Percentiles rank a stretch among this genome's conserved stretches.
Conservation (phyloP, 2,797 vertebrate genomes). For the Cuniculus paca region DNA sequence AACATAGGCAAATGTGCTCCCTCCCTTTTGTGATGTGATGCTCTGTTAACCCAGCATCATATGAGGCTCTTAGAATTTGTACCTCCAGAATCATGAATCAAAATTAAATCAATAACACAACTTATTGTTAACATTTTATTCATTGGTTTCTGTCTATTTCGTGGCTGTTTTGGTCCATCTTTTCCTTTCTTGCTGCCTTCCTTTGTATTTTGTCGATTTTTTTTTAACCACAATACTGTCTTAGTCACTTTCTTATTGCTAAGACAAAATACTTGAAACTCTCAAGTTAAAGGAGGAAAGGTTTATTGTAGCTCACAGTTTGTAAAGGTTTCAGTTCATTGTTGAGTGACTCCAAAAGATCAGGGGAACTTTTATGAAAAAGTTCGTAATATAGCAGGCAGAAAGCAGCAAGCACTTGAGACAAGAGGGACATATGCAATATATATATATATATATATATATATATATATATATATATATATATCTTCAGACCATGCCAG, state of each 20-base stretch:
- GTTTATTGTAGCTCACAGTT: neutral
- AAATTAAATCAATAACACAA: neutral
- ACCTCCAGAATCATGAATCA: neutral
- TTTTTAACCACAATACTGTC: neutral
- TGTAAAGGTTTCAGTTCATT: neutral
- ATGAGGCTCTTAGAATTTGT: neutral
- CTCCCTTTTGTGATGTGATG: neutral
- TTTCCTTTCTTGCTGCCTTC: neutral
- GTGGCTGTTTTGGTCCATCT: neutral
- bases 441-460: too few species aligned
- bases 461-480: too few species aligned
- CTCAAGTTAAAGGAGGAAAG: neutral
- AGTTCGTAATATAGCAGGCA: neutral
- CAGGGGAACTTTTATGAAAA: neutral
- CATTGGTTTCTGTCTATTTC: neutral
- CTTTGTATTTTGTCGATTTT: neutral
- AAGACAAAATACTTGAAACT: neutral
- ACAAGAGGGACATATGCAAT: neutral
- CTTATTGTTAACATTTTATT: neutral
- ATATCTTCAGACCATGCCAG: neutral
- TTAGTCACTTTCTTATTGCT: neutral
- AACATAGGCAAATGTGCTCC: neutral
- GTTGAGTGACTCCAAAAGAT: neutral
- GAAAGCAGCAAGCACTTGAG: neutral
- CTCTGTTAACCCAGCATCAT: neutral